phyloP scores from a whole-genome alignment of 2,113 vertebrate genomes.

The Orycteropus afer region DNA sequence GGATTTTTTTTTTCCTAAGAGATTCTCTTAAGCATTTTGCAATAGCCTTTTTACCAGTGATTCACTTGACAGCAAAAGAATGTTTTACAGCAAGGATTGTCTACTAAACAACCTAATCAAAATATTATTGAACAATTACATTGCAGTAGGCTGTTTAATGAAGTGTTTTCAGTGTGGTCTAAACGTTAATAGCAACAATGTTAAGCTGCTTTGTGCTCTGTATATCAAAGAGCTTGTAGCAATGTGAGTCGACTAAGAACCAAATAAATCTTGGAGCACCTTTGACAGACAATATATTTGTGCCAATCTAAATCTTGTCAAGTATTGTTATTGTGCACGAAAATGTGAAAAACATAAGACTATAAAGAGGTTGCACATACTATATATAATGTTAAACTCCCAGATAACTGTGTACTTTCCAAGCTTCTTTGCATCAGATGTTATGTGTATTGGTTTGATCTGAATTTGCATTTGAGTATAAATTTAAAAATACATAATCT shows the following conservation, averaged over 20 bases:
- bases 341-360: slow-evolving; percentile 71
- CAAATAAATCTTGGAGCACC: slow-evolving; percentile 82
- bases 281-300: slow-evolving; percentile 84
- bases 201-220: slow-evolving; percentile 89
- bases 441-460: not conserved
- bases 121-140: slow-evolving; percentile 94
- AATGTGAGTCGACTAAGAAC: slow-evolving; percentile 85
- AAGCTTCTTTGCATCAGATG: not conserved
- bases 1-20: slow-evolving; percentile 47
- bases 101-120: slow-evolving; percentile 91
- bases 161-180: slow-evolving; percentile 92
- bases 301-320: slow-evolving; percentile 78
- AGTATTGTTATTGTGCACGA: slow-evolving; percentile 77
- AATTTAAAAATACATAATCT: slow-evolving; percentile 30
- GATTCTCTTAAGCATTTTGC: slow-evolving; percentile 60
- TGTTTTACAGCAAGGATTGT: slow-evolving; percentile 84
- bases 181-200: slow-evolving; percentile 88
- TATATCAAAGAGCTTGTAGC: slow-evolving; percentile 87
- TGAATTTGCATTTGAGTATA: slow-evolving; percentile 60
- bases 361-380: slow-evolving; percentile 58
- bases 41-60: slow-evolving; percentile 74
- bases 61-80: slow-evolving; percentile 82
- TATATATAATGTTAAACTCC: slow-evolving; percentile 67
- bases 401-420: slow-evolving; percentile 48
- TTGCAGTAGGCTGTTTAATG: slow-evolving; percentile 91